Evolutionary conservation across 2,888 invertebrate species (phyloP).

Genomic region (Ptychoptera contaminata): DNA sequence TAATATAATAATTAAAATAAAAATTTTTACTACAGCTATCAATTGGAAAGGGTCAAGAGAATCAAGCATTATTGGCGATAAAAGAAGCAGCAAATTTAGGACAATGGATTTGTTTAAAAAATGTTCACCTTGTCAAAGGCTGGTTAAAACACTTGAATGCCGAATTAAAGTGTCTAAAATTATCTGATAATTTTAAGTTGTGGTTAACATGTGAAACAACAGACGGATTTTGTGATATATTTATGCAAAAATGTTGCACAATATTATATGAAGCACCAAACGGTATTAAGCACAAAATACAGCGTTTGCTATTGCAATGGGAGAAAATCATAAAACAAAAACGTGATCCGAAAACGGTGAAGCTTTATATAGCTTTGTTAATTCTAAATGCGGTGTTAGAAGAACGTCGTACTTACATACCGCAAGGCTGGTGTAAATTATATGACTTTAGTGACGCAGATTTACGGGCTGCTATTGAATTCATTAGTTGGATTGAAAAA

Average conservation of each 20-base stretch:
- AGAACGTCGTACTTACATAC: constrained; percentile 83
- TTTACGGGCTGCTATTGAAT: constrained; percentile 53
- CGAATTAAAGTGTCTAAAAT: constrained; percentile 36
- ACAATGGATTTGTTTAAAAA: constrained; percentile 65
- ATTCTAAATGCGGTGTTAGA: constrained; percentile 81
- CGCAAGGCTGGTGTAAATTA: constrained; percentile 80
- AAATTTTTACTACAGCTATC: constrained; percentile 33
- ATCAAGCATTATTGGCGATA: constrained; percentile 41
- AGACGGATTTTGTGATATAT: constrained; percentile 52
- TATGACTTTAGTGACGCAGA: constrained; percentile 81
- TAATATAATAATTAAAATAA: constrained; percentile 23
- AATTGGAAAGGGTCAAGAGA: constrained; percentile 66
- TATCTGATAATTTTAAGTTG: constrained; percentile 45
- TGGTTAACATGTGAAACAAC: constrained; percentile 83
- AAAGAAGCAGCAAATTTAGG: constrained; percentile 43
- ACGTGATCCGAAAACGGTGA: constrained; percentile 32
- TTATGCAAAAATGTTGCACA: constrained; percentile 65
- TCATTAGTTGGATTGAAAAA: constrained; percentile 27
- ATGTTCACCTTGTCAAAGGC: constrained; percentile 57
- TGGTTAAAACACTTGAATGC: constrained; percentile 57
- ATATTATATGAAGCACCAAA: constrained; percentile 72
- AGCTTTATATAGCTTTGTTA: constrained; percentile 60
- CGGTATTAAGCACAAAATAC: constrained; percentile 68
- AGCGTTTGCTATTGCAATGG: constrained; percentile 59
- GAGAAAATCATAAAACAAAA: constrained; percentile 21